Percentiles rank a stretch among this genome's conserved stretches.
Evolutionary conservation across 2,797 vertebrate genomes (phyloP).

Genomic region (Capromys pilorides): DNA sequence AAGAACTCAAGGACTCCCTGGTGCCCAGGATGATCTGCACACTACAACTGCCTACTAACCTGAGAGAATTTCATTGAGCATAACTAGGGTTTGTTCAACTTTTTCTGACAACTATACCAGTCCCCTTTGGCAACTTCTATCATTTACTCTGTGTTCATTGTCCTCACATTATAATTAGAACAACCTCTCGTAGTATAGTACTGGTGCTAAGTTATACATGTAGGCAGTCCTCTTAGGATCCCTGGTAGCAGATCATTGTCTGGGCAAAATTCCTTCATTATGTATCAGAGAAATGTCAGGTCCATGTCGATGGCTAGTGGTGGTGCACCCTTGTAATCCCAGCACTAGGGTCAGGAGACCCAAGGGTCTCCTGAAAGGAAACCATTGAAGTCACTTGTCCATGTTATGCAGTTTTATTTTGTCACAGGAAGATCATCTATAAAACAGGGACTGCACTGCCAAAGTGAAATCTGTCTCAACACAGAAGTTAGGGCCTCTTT

Average conservation of each 20-base stretch:
- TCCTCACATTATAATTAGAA: not conserved
- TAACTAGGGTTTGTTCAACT: not conserved
- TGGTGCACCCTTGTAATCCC: no score
- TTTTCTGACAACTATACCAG: not conserved
- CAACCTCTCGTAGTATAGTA: not conserved
- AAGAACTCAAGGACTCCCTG: not conserved
- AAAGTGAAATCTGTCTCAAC: not conserved
- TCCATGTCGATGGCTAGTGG: not conserved
- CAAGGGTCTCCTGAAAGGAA: not conserved
- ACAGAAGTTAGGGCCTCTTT: not conserved
- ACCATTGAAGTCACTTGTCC: not conserved
- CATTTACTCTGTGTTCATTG: not conserved
- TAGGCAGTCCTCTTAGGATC: not conserved
- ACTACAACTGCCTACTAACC: not conserved
- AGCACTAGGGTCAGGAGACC: no score
- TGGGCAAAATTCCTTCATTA: not conserved
- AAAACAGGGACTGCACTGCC: not conserved
- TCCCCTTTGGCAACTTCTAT: not conserved
- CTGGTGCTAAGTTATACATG: not conserved
- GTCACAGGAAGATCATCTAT: not conserved
- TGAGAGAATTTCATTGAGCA: conserved; percentile 6
- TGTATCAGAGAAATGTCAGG: not conserved
- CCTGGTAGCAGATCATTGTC: not conserved
- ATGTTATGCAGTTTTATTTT: not conserved
- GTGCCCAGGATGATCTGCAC: not conserved